Base-by-base conservation (phyloP, 64 coral and sea anemone genomes). In the Montipora cactus region DNA sequence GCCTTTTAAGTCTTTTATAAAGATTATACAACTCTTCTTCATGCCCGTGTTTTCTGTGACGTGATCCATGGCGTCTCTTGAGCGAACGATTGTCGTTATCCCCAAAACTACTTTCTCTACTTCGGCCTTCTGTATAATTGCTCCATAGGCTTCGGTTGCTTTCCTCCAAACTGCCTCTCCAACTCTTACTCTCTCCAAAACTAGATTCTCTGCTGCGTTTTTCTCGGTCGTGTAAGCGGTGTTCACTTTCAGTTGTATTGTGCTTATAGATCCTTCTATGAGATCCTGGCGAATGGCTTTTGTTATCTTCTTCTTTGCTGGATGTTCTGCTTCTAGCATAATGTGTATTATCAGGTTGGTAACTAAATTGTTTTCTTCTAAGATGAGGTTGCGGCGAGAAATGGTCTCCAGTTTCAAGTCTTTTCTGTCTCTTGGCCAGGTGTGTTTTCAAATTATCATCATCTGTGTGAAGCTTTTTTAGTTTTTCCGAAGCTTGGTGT, bases 71-170 rank as follows among this genome's bases (percentile, higher is more conserved):
- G 58, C 88, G 92, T 19, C 81, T 19, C 49, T 23, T 76, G 20
- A 76, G 59, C 44, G 89, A n/a, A 51, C 69, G 80, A 28, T 70
- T 11, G 12, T 84, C 93, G 20, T 49, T 57, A 28, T 95, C 89
- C 18, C 77, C 93, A 58, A 95, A 5, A 47, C 80, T 90, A 23
- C 8, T 85, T 25, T 49, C 76, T 86, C 93, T 84, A 47, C 72
- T 90, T 67, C 28, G 66, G 74, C 73, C 73, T 15, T 67, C 87
- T 58, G 50, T 57, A 1, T 76, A 50, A 72, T 68, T 74, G 11
- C 5, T 75, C 72, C 64, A 67, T 49, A 79, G 53, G 66, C 80
- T 90, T 64, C 8, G 66, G 2, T 7, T 84, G 57, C 1, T 86
- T 45, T 83, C 59, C 1, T 83, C 81, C 5, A 83, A 53, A 67